These are phyloP conservation scores for Gnathonemus echidnorhynchus DNA, from an alignment of 2,113 vertebrate species.

Conservation along the genomic window DNA sequence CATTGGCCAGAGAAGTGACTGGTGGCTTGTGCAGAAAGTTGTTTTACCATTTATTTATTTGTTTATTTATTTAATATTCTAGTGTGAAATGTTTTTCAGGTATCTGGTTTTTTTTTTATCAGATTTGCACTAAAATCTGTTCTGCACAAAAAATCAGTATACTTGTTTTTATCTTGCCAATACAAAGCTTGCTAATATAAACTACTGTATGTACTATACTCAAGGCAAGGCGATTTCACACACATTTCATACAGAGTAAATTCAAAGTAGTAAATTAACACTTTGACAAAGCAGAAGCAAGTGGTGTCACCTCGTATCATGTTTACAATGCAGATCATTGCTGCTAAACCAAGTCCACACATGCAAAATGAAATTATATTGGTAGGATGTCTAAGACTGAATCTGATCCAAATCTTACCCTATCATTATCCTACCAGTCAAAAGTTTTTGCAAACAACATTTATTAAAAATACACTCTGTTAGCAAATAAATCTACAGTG, in stretches of 20 bases:
- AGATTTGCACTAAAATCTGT: not conserved
- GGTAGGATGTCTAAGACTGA: not conserved
- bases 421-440: not conserved
- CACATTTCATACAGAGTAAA: not conserved
- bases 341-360: not conserved
- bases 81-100: not conserved
- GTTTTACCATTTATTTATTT: not conserved
- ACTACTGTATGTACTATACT: not conserved
- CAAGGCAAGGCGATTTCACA: not conserved
- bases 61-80: not conserved
- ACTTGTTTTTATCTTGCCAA: not conserved
- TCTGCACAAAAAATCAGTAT: not conserved
- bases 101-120: not conserved
- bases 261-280: not conserved
- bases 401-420: not conserved
- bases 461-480: too few relatives aligned
- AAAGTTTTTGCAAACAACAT: too few relatives aligned
- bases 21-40: not conserved
- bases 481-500: too few relatives aligned
- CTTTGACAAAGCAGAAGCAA: too few relatives aligned
- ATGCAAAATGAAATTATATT: not conserved
- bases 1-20: not conserved
- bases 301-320: too few relatives aligned
- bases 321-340: not conserved
- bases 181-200: not conserved